Evolutionary conservation across 23 tunicate genomes (phyloP), one percentile per base, ranked within the genome.

Genomic region (Diplosoma virens): DNA sequence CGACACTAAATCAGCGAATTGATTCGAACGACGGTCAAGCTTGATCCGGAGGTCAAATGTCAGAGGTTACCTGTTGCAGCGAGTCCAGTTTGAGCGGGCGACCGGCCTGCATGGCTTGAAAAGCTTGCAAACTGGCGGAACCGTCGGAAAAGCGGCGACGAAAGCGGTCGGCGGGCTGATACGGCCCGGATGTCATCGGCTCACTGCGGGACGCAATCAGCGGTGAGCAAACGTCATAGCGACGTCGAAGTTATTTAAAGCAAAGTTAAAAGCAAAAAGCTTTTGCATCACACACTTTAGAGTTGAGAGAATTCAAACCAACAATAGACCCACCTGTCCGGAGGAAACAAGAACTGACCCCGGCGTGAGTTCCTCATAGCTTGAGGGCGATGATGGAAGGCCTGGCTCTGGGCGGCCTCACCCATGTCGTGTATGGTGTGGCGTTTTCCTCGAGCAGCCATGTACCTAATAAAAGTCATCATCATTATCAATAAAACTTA

Each of bases 101-200:
- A 11, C 76, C 56, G 17, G 73, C 73, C 53, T 89, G 88, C 37
- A 82, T 54, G 6, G 59, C 80, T 35, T 60, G 68, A 65, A 82
- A 89, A 2, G 87, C 86, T 24, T 73, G 83, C 34, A 89, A 37
- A 54, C 96, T 89, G 1, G 96, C 84, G 22, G 96, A 86, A 2
- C 96, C 96, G 64, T 89, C 96, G 28, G 96, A 89, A 25, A 85
- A 86, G 1, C 96, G 61, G 22, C 96, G 66, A 78, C 83, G 56
- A 59, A 77, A 89, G 20, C 80, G 48, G 33, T 82, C 87, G 25
- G 81, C 30, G 16, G 87, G 30, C 47, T 74, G 87, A 34, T 73
- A 82, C 23, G 87, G 79, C 53, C 50, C 20, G 2, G 52, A 56
- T 11, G 7, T 36, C 23, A 67, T 36, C 3, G 74, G 74, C 5